Percentiles rank a stretch among this genome's conserved stretches.
phyloP scores from a whole-genome alignment of 1,140 invertebrate genomes.

The Cotesia glomerata region DNA sequence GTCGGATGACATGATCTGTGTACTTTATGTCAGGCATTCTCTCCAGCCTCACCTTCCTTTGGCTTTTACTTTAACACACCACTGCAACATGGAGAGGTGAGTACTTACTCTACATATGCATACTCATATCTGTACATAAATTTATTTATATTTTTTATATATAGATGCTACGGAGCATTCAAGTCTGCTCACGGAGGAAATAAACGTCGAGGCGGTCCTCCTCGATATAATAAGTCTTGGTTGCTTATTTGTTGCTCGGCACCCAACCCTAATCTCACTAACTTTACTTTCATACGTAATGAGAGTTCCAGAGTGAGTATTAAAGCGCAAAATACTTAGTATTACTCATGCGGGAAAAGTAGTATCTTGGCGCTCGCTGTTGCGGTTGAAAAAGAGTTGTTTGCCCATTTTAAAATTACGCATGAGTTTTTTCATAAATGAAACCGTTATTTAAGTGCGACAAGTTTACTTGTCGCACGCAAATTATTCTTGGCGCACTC shows the following conservation, averaged over 20 bases:
- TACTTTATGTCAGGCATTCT: slow-evolving; percentile 7
- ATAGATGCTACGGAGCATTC: background rate
- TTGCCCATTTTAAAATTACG: too few species aligned
- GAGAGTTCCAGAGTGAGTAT: background rate
- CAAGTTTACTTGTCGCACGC: too few species aligned
- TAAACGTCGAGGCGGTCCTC: background rate
- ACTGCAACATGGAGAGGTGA: too few species aligned
- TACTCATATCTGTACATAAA: background rate
- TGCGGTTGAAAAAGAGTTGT: too few species aligned
- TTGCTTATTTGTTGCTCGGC: slow-evolving; percentile 20
- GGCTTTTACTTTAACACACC: background rate
- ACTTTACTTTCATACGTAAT: slow-evolving; percentile 30
- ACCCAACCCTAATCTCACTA: slow-evolving; percentile 26
- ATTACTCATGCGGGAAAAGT: too few species aligned
- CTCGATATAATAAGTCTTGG: slow-evolving; percentile 16
- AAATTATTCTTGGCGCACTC: too few species aligned
- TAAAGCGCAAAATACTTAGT: background rate
- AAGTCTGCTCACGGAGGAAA: background rate
- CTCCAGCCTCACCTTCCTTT: background rate
- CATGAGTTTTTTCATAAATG: too few species aligned
- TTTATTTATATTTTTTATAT: background rate
- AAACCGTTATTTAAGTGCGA: too few species aligned
- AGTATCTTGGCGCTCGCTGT: too few species aligned
- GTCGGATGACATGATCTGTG: too few species aligned
- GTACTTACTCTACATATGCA: too few species aligned